Conservation (phyloP, 2,888 invertebrate genomes). For the Pseudococcus jackbeardsleyi region DNA sequence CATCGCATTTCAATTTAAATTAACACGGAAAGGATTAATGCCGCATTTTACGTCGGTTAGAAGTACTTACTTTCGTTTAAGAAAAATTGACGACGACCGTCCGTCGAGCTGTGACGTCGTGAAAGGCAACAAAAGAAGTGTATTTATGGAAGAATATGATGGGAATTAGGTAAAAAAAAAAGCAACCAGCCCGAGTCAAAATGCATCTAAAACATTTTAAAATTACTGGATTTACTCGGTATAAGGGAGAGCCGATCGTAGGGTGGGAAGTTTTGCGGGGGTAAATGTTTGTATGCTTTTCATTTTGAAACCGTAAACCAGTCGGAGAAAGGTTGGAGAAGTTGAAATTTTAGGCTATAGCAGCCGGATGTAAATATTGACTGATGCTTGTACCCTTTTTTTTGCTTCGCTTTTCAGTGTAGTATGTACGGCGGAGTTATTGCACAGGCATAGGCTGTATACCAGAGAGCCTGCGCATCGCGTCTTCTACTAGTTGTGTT, state of each 20-base stretch:
- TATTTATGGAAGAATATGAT: conserved; percentile 19
- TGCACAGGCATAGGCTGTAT: neutral
- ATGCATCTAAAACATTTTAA: conserved; percentile 35
- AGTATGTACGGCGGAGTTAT: neutral
- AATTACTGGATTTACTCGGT: conserved; percentile 59
- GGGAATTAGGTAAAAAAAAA: conserved; percentile 56
- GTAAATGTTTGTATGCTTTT: conserved; percentile 54
- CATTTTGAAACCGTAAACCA: conserved; percentile 63
- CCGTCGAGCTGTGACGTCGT: neutral
- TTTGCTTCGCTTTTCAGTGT: neutral
- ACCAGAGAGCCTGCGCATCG: conserved; percentile 53
- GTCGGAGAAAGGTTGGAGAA: conserved; percentile 40
- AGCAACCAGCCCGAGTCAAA: neutral
- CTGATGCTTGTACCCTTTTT: conserved; percentile 65
- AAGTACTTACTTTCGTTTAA: neutral
- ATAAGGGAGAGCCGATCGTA: neutral
- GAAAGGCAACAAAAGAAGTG: neutral
- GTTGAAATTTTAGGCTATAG: conserved; percentile 60
- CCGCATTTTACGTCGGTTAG: neutral
- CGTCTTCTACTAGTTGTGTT: conserved; percentile 41
- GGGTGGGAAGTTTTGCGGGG: neutral
- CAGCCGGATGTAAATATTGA: conserved; percentile 65
- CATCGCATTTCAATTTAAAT: too few species aligned
- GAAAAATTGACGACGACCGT: neutral
- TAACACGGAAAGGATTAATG: too few species aligned